A percentile compares a stretch with the other conserved stretches of the same genome.
phyloP scores from a whole-genome alignment of 2,888 invertebrate species.

The Netelia melanura region DNA sequence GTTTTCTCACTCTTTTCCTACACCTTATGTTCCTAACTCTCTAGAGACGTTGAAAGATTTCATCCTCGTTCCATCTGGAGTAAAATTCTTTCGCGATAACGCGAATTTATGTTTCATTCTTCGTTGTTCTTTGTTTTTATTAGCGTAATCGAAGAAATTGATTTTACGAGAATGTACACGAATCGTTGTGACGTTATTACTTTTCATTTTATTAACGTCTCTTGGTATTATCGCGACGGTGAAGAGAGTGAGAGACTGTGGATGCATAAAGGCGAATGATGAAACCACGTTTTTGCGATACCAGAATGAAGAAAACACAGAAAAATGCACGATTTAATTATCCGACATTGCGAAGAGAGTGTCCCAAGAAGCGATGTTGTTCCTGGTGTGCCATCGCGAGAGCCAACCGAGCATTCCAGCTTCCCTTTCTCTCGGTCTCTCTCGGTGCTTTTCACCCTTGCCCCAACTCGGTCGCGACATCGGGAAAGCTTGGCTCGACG shows the following conservation, averaged over 20 bases:
- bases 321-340: slow-evolving; percentile 64
- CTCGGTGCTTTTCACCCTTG: not conserved
- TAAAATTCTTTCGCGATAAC: not conserved
- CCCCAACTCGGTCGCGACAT: slow-evolving; percentile 66
- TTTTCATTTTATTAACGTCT: not conserved
- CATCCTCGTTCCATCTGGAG: slow-evolving; percentile 7
- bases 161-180: too few species aligned
- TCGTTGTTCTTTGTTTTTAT: not conserved
- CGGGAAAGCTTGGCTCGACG: slow-evolving; percentile 79
- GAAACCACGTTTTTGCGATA: slow-evolving; percentile 42
- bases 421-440: slow-evolving; percentile 48
- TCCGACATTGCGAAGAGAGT: slow-evolving; percentile 50
- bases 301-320: slow-evolving; percentile 29
- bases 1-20: slow-evolving; percentile 32
- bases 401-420: slow-evolving; percentile 66
- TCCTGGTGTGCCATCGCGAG: slow-evolving; percentile 26
- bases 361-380: slow-evolving; percentile 30
- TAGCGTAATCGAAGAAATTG: not conserved
- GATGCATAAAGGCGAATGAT: not conserved
- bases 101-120: not conserved
- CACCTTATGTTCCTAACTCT: not conserved
- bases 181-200: not conserved
- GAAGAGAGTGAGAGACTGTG: not conserved
- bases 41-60: slow-evolving; percentile 23
- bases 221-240: not conserved